Evolutionary conservation across 37 sponge, comb jelly and placozoan species (phyloP).

Genomic region (Ephydatia muelleri): DNA sequence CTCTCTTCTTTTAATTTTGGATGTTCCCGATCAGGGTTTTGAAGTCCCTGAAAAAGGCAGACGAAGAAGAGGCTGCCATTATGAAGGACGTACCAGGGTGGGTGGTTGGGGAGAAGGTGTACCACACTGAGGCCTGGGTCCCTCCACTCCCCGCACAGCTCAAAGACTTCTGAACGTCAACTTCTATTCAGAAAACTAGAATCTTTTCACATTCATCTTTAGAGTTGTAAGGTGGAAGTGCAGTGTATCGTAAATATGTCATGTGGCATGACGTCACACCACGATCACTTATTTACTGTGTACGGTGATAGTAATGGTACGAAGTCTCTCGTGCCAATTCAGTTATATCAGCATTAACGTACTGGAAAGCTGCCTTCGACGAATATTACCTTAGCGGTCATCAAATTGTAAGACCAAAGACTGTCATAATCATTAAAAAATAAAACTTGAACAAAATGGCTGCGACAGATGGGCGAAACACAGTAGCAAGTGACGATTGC

Average conservation of each 20-base stretch:
- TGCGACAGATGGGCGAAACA: not conserved
- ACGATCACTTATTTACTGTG: no score
- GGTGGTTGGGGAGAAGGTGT: constrained; percentile 84
- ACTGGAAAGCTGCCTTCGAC: no score
- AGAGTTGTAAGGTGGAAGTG: not conserved
- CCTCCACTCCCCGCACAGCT: constrained; percentile 64
- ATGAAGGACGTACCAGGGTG: constrained; percentile 89
- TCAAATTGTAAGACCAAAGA: no score
- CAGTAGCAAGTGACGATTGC: not conserved
- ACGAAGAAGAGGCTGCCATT: constrained; percentile 81
- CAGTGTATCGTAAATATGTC: not conserved
- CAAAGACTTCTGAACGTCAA: constrained; percentile 13
- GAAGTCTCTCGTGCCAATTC: no score
- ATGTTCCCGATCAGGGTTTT: constrained; percentile 49
- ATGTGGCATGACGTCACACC: not conserved
- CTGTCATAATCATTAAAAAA: not conserved
- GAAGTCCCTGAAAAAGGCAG: constrained; percentile 64
- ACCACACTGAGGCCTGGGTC: constrained; percentile 84
- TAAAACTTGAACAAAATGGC: not conserved
- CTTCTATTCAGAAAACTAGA: not conserved
- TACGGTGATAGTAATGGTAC: no score
- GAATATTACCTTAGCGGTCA: no score
- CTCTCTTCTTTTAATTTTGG: no score
- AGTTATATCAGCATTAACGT: no score
- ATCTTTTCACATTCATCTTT: not conserved